Evolutionary conservation across 2,888 invertebrate genomes (phyloP).

Genomic region (Patella depressa): DNA sequence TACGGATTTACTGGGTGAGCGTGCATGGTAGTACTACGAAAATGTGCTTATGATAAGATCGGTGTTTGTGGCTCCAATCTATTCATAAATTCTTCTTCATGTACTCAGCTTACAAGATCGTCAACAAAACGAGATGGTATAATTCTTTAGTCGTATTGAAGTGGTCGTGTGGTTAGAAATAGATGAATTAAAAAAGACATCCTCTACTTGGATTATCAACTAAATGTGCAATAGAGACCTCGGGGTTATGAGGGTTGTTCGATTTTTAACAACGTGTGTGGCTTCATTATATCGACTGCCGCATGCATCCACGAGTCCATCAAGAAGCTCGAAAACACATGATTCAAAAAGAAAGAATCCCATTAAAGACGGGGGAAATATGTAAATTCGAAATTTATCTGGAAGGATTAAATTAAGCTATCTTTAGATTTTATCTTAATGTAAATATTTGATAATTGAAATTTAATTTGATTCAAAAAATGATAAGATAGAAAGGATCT

Average conservation of each 20-base stretch:
- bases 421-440: no score
- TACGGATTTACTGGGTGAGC: not conserved
- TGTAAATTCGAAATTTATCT: no score
- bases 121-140: slow-evolving; percentile 4
- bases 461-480: no score
- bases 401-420: no score
- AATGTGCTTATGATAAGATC: slow-evolving; percentile 4
- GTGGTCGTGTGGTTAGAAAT: not conserved
- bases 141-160: slow-evolving; percentile 10
- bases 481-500: no score
- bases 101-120: not conserved
- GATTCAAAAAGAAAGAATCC: no score
- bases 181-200: not conserved
- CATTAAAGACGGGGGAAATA: no score
- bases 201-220: not conserved
- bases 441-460: no score
- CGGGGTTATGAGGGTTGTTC: not conserved
- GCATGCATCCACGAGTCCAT: no score
- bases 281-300: not conserved
- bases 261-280: not conserved
- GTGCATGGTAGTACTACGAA: slow-evolving; percentile 9
- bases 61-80: not conserved
- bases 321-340: no score
- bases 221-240: slow-evolving; percentile 5
- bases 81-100: not conserved